A percentile compares a stretch with the other conserved stretches of the same genome.
Evolutionary conservation across 2,888 invertebrate genomes (phyloP).

Genomic region (Micoletzkya japonica): DNA sequence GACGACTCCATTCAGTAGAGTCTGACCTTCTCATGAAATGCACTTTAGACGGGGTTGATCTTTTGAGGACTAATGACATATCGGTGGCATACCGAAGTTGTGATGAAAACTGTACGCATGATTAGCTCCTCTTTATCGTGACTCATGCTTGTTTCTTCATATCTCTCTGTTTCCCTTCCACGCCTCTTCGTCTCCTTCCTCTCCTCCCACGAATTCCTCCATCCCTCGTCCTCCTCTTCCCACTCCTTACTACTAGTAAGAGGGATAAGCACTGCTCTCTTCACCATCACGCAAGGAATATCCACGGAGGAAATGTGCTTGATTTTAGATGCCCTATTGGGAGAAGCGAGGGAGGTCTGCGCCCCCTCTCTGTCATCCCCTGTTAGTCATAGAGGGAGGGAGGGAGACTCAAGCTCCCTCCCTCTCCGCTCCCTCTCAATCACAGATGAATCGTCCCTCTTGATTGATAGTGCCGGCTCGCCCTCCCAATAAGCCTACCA

Average conservation of each 20-base stretch:
- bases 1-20: too few species aligned
- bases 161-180: background rate
- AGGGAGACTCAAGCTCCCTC: background rate
- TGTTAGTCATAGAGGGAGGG: background rate
- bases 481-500: too few species aligned
- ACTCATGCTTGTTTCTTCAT: background rate
- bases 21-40: too few species aligned
- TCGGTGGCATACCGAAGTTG: too few species aligned
- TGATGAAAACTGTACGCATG: too few species aligned
- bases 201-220: background rate
- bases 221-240: background rate
- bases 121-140: background rate
- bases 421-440: background rate
- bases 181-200: background rate
- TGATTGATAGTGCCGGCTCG: constrained; percentile 12
- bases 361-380: background rate
- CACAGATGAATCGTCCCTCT: constrained; percentile 13
- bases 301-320: too few species aligned
- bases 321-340: background rate
- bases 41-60: too few species aligned
- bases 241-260: background rate
- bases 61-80: too few species aligned
- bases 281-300: background rate
- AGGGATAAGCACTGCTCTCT: background rate
- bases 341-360: constrained; percentile 1